Conservation (phyloP, 37 sponge, comb jelly and placozoan species). For the Halichondria panicea region DNA sequence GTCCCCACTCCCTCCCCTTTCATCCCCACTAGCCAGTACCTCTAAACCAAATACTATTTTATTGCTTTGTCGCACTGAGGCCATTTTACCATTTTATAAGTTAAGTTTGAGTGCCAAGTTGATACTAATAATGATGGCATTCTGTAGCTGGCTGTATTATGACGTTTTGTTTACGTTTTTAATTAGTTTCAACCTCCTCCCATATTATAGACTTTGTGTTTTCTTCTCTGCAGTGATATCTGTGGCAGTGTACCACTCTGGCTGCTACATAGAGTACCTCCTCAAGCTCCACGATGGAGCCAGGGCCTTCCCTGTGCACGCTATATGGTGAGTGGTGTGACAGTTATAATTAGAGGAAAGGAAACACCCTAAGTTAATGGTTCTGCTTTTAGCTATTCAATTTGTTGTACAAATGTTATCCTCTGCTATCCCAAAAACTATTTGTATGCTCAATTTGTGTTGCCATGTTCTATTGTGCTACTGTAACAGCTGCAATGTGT, state of each 20-base stretch:
- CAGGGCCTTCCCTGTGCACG: conserved; percentile 88
- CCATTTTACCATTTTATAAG: too few relatives aligned
- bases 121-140: background rate
- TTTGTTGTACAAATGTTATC: background rate
- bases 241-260: conserved; percentile 68
- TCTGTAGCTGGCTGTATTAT: background rate
- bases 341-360: background rate
- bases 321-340: conserved; percentile 57
- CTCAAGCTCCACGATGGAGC: conserved; percentile 77
- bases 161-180: background rate
- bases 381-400: background rate
- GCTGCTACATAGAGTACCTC: conserved; percentile 60
- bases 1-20: too few relatives aligned
- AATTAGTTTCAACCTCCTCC: background rate
- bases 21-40: too few relatives aligned
- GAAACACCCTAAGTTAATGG: background rate
- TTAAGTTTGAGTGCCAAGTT: too few relatives aligned
- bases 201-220: too few relatives aligned
- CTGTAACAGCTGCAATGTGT: background rate
- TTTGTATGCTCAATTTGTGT: too few relatives aligned
- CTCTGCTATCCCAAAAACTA: background rate
- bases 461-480: too few relatives aligned
- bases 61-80: too few relatives aligned
- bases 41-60: too few relatives aligned
- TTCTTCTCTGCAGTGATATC: conserved; percentile 36